Conservation (phyloP, 2,113 vertebrate genomes). For the Numenius arquata region DNA sequence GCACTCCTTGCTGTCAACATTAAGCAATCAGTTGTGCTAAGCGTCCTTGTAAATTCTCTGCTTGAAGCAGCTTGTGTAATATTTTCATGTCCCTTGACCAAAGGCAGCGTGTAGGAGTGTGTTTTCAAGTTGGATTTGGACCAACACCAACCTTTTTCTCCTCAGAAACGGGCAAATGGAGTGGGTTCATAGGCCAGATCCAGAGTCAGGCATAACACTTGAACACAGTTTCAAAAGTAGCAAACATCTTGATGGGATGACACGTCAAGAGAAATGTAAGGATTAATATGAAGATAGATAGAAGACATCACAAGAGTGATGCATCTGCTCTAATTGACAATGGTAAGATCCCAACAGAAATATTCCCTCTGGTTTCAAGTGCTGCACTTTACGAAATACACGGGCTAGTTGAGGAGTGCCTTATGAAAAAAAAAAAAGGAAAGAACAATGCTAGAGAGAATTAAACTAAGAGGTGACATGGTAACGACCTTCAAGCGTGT, state of each 20-base stretch:
- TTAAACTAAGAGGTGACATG: neutral
- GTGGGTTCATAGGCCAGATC: neutral
- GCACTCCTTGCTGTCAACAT: neutral
- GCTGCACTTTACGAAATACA: neutral
- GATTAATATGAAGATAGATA: neutral
- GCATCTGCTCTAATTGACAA: neutral
- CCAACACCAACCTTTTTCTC: neutral
- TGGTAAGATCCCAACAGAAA: neutral
- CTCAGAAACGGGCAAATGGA: neutral
- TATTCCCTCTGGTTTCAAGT: neutral
- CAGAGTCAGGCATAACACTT: neutral
- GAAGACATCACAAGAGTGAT: neutral
- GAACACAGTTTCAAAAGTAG: neutral
- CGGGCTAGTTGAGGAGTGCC: neutral
- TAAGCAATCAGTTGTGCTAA: neutral
- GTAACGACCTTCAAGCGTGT: neutral
- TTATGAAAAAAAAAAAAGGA: neutral
- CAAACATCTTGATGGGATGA: neutral
- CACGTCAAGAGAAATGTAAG: neutral
- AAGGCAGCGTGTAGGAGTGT: accelerated
- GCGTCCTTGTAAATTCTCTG: neutral
- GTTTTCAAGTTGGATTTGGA: neutral
- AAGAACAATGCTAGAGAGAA: neutral
- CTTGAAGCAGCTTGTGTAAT: neutral
- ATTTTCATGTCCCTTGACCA: neutral